These are phyloP conservation scores for Mesoclemmys tuberculata DNA, from an alignment of 2,113 vertebrate genomes.

Conservation along the genomic window DNA sequence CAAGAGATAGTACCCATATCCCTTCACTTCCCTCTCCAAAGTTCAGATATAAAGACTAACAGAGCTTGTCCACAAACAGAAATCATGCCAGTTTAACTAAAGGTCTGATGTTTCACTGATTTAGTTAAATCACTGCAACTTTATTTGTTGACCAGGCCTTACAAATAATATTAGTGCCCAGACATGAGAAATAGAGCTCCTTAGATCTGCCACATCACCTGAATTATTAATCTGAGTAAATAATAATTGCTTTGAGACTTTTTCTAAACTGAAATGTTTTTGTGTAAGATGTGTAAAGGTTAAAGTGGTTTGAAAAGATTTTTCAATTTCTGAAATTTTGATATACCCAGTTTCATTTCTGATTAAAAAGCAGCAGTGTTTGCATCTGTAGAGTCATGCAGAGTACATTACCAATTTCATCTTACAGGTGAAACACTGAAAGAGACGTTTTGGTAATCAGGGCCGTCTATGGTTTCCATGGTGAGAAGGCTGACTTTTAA, in stretches of 20 bases:
- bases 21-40: neutral
- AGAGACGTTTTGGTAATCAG: slow-evolving; percentile 31
- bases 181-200: neutral
- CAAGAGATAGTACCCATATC: neutral
- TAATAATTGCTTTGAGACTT: neutral
- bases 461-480: slow-evolving; percentile 49
- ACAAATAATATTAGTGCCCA: neutral
- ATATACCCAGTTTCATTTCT: neutral
- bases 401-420: neutral
- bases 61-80: neutral
- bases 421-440: neutral
- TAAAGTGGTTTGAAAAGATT: neutral
- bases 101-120: neutral
- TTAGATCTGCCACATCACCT: neutral
- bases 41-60: neutral
- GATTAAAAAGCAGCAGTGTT: neutral
- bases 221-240: neutral
- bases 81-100: neutral
- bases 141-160: neutral
- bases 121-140: neutral
- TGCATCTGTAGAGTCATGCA: neutral
- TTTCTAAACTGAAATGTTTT: neutral
- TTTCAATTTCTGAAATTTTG: neutral
- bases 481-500: slow-evolving; percentile 27
- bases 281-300: neutral